Conservation (phyloP, 2,113 vertebrate genomes). For the Emydura subglobosa region DNA sequence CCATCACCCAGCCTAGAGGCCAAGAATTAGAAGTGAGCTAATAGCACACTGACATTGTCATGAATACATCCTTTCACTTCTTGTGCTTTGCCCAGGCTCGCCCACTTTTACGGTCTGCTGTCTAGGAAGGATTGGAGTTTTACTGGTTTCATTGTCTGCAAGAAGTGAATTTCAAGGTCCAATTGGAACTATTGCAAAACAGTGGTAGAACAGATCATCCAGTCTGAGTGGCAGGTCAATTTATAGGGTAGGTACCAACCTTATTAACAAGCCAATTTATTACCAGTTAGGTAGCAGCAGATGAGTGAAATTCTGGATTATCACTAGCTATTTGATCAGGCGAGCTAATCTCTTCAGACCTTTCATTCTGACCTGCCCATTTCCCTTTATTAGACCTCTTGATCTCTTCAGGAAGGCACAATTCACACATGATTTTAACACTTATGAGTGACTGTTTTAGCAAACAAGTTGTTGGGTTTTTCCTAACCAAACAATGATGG, state of each 20-base stretch:
- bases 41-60: not conserved
- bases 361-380: not conserved
- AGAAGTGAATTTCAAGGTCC: not conserved
- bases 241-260: not conserved
- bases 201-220: not conserved
- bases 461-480: not conserved
- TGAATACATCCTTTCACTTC: not conserved
- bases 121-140: not conserved
- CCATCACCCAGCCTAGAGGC: not conserved
- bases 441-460: too few species aligned
- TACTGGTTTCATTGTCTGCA: not conserved
- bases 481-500: not conserved
- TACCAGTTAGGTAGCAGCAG: not conserved
- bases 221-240: not conserved
- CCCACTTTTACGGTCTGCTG: not conserved
- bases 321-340: not conserved
- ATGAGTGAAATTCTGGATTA: not conserved
- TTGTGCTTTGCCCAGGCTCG: too few species aligned
- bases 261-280: not conserved
- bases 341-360: not conserved
- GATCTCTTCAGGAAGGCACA: not conserved
- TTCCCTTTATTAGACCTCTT: not conserved
- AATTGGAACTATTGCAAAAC: not conserved
- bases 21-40: not conserved
- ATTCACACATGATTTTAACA: not conserved